Conservation (phyloP, 2,888 invertebrate species). For the Erebia epiphron region DNA sequence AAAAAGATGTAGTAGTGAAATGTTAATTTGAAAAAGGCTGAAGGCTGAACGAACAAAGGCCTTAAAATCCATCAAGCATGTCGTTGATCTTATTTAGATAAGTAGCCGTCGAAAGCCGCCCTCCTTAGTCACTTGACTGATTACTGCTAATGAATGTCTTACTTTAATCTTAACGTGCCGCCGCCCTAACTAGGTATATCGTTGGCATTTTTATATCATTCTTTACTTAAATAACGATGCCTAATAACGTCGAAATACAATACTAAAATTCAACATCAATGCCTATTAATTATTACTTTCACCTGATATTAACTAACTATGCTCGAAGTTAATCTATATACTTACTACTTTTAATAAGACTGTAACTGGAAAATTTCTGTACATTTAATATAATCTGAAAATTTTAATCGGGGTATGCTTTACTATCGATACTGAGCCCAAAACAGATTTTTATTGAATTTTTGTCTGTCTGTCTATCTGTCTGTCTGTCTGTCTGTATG, state of each 20-base stretch:
- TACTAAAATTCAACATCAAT: too few relatives aligned
- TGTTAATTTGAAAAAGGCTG: constrained; percentile 32
- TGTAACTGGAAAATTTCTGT: too few relatives aligned
- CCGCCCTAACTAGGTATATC: constrained; percentile 30
- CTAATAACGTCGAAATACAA: background rate
- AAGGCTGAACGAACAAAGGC: constrained; percentile 56
- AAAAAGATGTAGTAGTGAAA: constrained; percentile 12
- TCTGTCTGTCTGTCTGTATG: too few relatives aligned
- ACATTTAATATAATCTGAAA: too few relatives aligned
- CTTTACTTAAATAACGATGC: constrained; percentile 6
- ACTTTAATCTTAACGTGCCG: constrained; percentile 57
- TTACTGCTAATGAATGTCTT: constrained; percentile 76
- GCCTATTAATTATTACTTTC: too few relatives aligned
- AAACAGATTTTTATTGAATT: too few relatives aligned
- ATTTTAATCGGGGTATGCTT: too few relatives aligned
- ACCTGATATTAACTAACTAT: too few relatives aligned
- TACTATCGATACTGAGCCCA: too few relatives aligned
- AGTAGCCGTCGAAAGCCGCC: constrained; percentile 71
- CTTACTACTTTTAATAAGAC: too few relatives aligned
- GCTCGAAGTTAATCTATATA: too few relatives aligned
- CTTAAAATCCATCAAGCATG: constrained; percentile 77
- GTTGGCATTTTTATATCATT: constrained; percentile 17
- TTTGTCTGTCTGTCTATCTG: too few relatives aligned
- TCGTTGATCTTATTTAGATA: constrained; percentile 80
- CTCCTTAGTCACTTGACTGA: constrained; percentile 76